Percentiles rank a stretch among this genome's conserved stretches.
Evolutionary conservation across 1,140 invertebrate species (phyloP).

Genomic region (Eurosta solidaginis): DNA sequence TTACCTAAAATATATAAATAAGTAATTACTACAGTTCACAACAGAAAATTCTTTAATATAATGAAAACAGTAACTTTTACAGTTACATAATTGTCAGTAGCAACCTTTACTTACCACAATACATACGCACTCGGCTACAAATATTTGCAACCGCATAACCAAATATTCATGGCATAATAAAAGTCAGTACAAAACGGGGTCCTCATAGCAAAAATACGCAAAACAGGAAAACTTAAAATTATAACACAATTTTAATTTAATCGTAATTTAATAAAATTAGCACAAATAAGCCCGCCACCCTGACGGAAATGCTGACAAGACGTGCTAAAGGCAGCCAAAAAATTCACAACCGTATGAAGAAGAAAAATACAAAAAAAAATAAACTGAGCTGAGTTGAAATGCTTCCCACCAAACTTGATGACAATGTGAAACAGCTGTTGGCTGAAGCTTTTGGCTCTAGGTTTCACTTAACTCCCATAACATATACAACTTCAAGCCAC

Average conservation of each 20-base stretch:
- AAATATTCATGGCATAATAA: neutral
- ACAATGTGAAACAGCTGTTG: neutral
- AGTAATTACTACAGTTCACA: neutral
- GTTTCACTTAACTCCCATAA: neutral
- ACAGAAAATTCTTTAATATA: neutral
- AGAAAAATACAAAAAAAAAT: neutral
- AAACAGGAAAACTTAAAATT: constrained; percentile 4
- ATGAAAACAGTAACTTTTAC: neutral
- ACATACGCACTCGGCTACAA: neutral
- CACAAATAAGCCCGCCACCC: neutral
- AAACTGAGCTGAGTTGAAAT: neutral
- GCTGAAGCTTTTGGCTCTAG: neutral
- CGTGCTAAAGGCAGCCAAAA: too few species aligned
- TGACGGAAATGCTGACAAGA: neutral
- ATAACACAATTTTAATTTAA: neutral
- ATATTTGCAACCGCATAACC: neutral
- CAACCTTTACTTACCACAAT: neutral
- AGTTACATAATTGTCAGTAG: neutral
- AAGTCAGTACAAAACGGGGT: neutral
- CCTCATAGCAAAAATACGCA: neutral
- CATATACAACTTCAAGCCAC: neutral
- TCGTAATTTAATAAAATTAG: neutral
- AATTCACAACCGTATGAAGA: too few species aligned
- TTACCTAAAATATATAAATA: neutral
- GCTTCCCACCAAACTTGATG: neutral